Evolutionary conservation across 2,888 invertebrate species (phyloP).

Genomic region (Rhaphigaster nebulosa): DNA sequence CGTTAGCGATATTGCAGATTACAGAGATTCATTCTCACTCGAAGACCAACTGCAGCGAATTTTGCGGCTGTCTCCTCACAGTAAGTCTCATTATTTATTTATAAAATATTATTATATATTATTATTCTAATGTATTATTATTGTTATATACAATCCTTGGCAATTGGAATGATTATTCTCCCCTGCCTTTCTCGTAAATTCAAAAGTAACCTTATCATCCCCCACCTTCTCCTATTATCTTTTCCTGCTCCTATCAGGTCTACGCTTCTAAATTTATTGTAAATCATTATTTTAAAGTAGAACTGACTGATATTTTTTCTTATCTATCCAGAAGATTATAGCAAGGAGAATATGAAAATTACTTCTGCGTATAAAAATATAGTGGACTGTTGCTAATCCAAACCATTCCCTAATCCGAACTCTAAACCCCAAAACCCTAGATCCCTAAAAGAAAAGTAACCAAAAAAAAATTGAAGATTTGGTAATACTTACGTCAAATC

Average conservation of each 20-base stretch:
- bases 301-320: too few relatives aligned
- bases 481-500: too few relatives aligned
- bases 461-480: too few relatives aligned
- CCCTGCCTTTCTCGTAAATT: background rate
- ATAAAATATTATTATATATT: background rate
- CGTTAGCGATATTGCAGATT: constrained; percentile 60
- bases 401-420: too few relatives aligned
- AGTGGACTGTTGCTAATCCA: too few relatives aligned
- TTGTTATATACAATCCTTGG: background rate
- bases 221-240: background rate
- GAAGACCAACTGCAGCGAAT: constrained; percentile 61
- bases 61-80: constrained; percentile 50
- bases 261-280: background rate
- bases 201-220: background rate
- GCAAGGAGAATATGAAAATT: too few relatives aligned
- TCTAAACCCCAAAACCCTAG: too few relatives aligned
- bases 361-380: too few relatives aligned
- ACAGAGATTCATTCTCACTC: constrained; percentile 57
- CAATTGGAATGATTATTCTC: too few relatives aligned
- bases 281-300: too few relatives aligned
- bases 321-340: too few relatives aligned
- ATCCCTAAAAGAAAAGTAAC: too few relatives aligned
- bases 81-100: background rate
- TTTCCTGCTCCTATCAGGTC: background rate
- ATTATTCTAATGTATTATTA: background rate